A percentile compares a stretch with the other conserved stretches of the same genome.
Evolutionary conservation across 2,888 invertebrate genomes (phyloP).

Genomic region (Criorhina ranunculi): DNA sequence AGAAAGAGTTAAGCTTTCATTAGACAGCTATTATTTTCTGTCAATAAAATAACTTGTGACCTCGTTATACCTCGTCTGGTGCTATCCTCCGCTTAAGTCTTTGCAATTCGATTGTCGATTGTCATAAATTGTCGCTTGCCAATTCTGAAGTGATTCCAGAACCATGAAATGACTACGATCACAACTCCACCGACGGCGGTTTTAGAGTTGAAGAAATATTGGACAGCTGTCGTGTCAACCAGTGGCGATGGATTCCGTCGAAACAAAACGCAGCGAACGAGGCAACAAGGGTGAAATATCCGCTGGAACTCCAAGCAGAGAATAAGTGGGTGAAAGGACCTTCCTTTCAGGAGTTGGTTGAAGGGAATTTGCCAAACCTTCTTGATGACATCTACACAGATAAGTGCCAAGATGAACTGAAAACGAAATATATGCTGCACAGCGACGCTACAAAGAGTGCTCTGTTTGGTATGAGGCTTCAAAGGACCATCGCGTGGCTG

Average conservation of each 20-base stretch:
- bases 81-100: slow-evolving; percentile 22
- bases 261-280: slow-evolving; percentile 22
- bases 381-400: neutral
- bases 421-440: neutral
- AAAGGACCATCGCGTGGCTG: slow-evolving; percentile 15
- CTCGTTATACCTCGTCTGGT: no score
- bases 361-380: no score
- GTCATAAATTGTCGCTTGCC: neutral
- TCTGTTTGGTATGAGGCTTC: slow-evolving; percentile 5
- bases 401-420: neutral
- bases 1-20: no score
- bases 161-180: slow-evolving; percentile 20
- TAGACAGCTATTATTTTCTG: no score
- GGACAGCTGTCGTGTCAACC: neutral
- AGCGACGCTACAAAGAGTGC: neutral
- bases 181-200: slow-evolving; percentile 12
- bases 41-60: no score
- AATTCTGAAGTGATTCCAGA: slow-evolving; percentile 37
- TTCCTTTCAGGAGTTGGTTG: no score
- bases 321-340: neutral
- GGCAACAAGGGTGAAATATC: no score
- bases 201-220: slow-evolving; percentile 8
- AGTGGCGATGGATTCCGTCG: slow-evolving; percentile 29
- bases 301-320: no score
- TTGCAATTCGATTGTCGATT: neutral